Conservation (phyloP, 2,113 vertebrate species). For the Takifugu bimaculatus region DNA sequence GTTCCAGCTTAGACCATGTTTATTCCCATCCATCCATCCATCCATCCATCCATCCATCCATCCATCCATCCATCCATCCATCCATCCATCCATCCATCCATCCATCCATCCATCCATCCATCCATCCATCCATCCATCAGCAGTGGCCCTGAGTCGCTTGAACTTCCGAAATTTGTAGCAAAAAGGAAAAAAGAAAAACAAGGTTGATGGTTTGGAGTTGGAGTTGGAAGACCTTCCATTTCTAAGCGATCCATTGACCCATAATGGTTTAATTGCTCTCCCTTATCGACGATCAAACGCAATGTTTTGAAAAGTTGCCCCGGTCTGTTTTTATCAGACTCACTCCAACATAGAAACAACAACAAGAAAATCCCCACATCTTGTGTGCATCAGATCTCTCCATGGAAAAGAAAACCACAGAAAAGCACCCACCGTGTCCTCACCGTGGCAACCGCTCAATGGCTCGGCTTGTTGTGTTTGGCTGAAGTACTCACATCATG, state of each 20-base stretch:
- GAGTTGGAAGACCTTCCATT: no score
- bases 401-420: background rate
- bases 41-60: background rate
- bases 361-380: no score
- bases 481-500: slow-evolving; percentile 40
- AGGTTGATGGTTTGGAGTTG: no score
- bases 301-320: slow-evolving; percentile 25
- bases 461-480: slow-evolving; percentile 53
- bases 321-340: slow-evolving; percentile 23
- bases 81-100: background rate
- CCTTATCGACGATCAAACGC: no score
- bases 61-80: background rate
- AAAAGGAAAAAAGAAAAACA: no score
- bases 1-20: no score
- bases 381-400: slow-evolving; percentile 30
- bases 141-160: background rate
- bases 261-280: no score
- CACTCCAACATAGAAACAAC: slow-evolving; percentile 47
- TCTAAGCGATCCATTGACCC: no score
- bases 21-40: background rate
- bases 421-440: slow-evolving; percentile 23
- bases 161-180: no score
- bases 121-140: background rate
- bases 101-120: background rate
- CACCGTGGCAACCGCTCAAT: slow-evolving; percentile 38